Evolutionary conservation across 1,140 invertebrate species (phyloP).

Genomic region (Fopius arisanus): DNA sequence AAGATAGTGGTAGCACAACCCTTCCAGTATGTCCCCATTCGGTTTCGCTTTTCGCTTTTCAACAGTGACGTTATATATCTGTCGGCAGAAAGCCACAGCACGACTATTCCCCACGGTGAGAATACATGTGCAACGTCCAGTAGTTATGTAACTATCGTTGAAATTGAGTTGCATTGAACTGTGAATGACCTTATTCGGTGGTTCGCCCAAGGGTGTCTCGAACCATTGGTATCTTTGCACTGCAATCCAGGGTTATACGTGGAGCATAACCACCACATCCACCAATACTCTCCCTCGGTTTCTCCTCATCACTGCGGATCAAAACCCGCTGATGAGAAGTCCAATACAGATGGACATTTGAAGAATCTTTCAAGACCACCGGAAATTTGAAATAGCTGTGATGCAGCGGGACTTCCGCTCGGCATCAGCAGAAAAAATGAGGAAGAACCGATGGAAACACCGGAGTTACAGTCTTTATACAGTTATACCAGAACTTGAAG

Average conservation of each 20-base stretch:
- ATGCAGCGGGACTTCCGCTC: not conserved
- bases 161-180: constrained; percentile 52
- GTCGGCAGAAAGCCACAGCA: constrained; percentile 18
- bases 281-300: not conserved
- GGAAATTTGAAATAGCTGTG: constrained; percentile 18
- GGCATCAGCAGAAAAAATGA: not conserved
- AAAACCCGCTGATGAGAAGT: constrained; percentile 17
- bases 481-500: not conserved
- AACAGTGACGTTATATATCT: constrained; percentile 23
- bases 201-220: not conserved
- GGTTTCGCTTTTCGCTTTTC: constrained; percentile 26
- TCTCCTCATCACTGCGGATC: not conserved
- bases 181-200: constrained; percentile 49
- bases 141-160: constrained; percentile 46
- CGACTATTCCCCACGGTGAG: constrained; percentile 32
- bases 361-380: not conserved
- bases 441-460: not conserved
- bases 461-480: not conserved
- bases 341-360: constrained; percentile 16
- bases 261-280: not conserved
- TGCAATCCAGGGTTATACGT: not conserved
- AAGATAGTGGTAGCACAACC: not conserved
- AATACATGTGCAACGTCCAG: constrained; percentile 14
- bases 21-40: not conserved
- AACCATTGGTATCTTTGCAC: not conserved